Evolutionary conservation across 2,888 invertebrate species (phyloP).

Genomic region (Eristalis intricaria): DNA sequence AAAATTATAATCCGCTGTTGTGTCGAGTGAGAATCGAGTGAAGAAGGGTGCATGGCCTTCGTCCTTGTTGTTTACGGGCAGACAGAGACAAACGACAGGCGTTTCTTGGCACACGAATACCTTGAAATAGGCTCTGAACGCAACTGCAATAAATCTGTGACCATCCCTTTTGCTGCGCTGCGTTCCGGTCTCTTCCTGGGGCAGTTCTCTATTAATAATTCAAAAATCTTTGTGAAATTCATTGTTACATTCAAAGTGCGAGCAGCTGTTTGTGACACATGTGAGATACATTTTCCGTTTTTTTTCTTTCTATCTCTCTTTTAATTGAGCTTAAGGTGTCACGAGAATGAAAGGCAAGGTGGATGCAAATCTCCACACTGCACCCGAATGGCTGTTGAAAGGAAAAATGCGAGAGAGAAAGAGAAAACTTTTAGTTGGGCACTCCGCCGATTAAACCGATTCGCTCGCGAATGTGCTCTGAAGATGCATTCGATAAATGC

Average conservation of each 20-base stretch:
- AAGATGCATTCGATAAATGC: not conserved
- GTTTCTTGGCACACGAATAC: slow-evolving; percentile 58
- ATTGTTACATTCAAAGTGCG: slow-evolving; percentile 39
- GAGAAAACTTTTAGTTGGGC: slow-evolving; percentile 16
- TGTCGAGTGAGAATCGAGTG: slow-evolving; percentile 48
- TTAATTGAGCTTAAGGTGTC: slow-evolving; percentile 35
- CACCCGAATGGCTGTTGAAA: not conserved
- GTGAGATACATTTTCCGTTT: not conserved
- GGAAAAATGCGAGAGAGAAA: not conserved
- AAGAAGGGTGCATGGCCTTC: not conserved
- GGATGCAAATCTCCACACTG: not conserved
- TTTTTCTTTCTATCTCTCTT: not conserved
- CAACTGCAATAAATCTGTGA: slow-evolving; percentile 47
- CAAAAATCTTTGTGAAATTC: slow-evolving; percentile 32
- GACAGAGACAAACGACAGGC: not conserved
- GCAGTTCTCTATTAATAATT: slow-evolving; percentile 43
- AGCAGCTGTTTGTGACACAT: slow-evolving; percentile 55
- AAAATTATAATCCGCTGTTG: slow-evolving; percentile 48
- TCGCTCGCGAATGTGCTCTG: slow-evolving; percentile 2
- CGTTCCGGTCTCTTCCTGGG: not conserved
- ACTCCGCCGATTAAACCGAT: slow-evolving; percentile 21
- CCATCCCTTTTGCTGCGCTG: not conserved
- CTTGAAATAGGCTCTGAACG: slow-evolving; percentile 50
- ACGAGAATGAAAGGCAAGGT: not conserved
- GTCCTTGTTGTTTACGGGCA: not conserved